Conservation (phyloP, 2,113 vertebrate genomes). For the Equus przewalskii region DNA sequence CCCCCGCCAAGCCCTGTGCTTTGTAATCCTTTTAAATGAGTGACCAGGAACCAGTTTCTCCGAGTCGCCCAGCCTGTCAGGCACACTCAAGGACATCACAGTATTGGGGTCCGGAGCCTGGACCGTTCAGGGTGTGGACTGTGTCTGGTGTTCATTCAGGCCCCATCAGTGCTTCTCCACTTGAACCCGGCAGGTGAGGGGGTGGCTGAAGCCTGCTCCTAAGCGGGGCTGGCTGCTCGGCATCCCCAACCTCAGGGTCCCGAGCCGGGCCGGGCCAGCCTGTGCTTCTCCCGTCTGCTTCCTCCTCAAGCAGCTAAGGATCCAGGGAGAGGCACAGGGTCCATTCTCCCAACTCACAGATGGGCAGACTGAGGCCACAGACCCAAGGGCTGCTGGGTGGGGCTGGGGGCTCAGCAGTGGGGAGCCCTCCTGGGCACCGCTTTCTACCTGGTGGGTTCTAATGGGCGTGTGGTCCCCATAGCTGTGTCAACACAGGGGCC, state of each 20-base stretch:
- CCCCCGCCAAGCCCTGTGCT: not conserved
- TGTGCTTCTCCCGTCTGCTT: not conserved
- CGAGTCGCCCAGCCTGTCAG: not conserved
- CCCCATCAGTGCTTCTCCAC: not conserved
- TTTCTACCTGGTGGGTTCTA: not conserved
- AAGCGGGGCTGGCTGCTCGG: rapidly evolving
- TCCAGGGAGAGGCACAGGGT: not conserved
- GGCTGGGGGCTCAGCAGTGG: not conserved
- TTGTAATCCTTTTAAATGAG: not conserved
- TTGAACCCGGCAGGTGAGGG: not conserved
- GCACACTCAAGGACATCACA: rapidly evolving
- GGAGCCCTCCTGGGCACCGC: not conserved
- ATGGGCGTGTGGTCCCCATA: not conserved
- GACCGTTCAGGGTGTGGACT: not conserved
- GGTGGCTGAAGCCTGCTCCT: not conserved
- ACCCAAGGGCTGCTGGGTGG: not conserved
- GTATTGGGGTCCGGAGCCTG: not conserved
- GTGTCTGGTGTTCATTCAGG: not conserved
- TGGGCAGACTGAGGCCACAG: not conserved
- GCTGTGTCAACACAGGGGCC: not conserved
- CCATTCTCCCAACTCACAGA: not conserved
- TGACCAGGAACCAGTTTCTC: not conserved
- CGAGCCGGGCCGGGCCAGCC: not conserved
- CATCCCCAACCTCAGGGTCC: not conserved
- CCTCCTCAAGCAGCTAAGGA: not conserved